phyloP scores from a whole-genome alignment of 2,888 invertebrate species.

The Beris chalybata region DNA sequence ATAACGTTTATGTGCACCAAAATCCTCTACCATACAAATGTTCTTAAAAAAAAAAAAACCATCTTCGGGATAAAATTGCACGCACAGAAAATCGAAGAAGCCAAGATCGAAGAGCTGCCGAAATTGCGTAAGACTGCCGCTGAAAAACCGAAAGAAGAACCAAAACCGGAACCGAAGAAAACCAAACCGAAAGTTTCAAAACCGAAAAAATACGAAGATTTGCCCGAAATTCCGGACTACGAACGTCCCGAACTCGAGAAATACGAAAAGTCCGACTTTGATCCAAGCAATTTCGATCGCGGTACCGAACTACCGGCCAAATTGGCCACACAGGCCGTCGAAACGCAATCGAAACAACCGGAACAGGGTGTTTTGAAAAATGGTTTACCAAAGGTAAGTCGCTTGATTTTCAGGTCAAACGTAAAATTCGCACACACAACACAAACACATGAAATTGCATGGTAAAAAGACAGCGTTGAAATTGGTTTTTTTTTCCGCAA shows the following conservation, averaged over 20 bases:
- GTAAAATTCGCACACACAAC: no score
- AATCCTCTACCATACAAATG: no score
- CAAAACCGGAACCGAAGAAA: slow-evolving; percentile 46
- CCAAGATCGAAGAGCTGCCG: slow-evolving; percentile 50
- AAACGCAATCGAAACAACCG: slow-evolving; percentile 44
- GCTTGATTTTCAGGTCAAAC: neutral
- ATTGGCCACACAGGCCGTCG: slow-evolving; percentile 50
- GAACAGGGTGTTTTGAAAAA: slow-evolving; percentile 47
- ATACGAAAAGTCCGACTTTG: slow-evolving; percentile 64
- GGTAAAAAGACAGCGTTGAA: no score
- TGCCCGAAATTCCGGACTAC: slow-evolving; percentile 71
- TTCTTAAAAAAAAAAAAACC: slow-evolving; percentile 13
- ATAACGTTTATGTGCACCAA: slow-evolving; percentile 10
- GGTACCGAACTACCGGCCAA: slow-evolving; percentile 51
- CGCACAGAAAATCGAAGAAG: slow-evolving; percentile 48
- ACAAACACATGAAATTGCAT: no score
- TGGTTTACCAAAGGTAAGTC: slow-evolving; percentile 51
- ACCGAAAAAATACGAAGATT: slow-evolving; percentile 61
- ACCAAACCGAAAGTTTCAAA: slow-evolving; percentile 48
- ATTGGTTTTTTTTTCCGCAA: no score
- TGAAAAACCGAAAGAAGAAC: slow-evolving; percentile 49
- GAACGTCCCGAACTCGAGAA: slow-evolving; percentile 74
- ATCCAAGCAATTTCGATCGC: slow-evolving; percentile 54
- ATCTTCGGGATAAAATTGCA: no score
- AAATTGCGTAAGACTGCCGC: slow-evolving; percentile 52